Percentiles rank a stretch among this genome's conserved stretches.
Conservation (phyloP, 2,113 vertebrate genomes). For the Mustela lutreola region DNA sequence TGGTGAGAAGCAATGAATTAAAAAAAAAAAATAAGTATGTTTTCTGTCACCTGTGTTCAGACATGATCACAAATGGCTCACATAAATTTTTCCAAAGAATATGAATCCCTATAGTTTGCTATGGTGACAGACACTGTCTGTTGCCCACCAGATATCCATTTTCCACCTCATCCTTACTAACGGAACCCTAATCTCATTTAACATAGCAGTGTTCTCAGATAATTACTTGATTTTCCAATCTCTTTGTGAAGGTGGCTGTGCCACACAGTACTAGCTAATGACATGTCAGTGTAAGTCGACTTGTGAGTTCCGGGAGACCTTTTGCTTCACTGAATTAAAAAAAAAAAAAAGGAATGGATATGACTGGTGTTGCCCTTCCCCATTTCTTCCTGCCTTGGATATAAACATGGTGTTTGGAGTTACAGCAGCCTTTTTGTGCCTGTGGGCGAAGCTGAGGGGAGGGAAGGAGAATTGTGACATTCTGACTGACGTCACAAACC, state of each 20-base stretch:
- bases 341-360: neutral
- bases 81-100: conserved; percentile 55
- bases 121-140: neutral
- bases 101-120: neutral
- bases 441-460: neutral
- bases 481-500: conserved; percentile 1
- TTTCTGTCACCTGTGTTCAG: conserved; percentile 57
- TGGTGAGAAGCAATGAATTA: conserved; percentile 41
- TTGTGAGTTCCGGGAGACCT: neutral
- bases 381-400: conserved; percentile 39
- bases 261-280: conserved; percentile 26
- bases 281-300: conserved; percentile 11
- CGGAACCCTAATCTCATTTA: conserved; percentile 15
- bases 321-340: neutral
- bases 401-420: neutral
- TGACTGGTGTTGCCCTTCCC: neutral
- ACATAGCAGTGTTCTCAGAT: neutral
- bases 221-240: conserved; percentile 64
- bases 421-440: conserved; percentile 45
- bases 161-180: conserved; percentile 42
- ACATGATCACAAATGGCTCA: conserved; percentile 36
- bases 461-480: neutral
- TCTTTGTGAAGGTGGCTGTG: neutral
- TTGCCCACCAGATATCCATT: conserved; percentile 30
- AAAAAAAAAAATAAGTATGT: conserved; percentile 28